Percentiles rank a stretch among this genome's conserved stretches.
Conservation (phyloP, 1,140 invertebrate genomes). For the Caenorhabditis tropicalis region DNA sequence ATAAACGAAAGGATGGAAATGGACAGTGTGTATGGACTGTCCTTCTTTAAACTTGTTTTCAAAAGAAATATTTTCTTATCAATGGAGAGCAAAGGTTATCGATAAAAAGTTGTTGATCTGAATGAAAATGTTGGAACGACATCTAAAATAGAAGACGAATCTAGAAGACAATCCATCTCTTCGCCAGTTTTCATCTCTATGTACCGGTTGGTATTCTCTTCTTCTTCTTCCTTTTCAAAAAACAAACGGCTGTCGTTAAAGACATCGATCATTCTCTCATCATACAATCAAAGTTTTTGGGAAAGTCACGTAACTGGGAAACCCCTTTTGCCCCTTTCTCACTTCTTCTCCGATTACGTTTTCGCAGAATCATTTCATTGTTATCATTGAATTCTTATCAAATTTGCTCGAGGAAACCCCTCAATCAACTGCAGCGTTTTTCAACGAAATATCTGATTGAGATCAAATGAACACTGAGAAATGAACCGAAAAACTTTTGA, state of each 20-base stretch:
- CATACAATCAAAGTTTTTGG: neutral
- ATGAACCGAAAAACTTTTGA: neutral
- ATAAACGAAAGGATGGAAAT: too few species aligned
- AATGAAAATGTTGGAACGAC: neutral
- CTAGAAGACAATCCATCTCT: neutral
- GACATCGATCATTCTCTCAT: neutral
- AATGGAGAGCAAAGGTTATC: neutral
- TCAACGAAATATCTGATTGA: constrained; percentile 3
- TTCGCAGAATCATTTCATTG: neutral
- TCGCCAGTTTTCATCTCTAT: neutral
- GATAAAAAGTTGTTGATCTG: constrained; percentile 1
- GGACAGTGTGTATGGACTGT: neutral
- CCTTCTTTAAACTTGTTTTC: neutral
- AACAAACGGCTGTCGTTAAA: neutral
- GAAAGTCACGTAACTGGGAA: constrained; percentile 36
- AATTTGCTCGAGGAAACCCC: constrained; percentile 27
- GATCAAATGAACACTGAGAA: constrained; percentile 37
- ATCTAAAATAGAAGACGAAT: neutral
- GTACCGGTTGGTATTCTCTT: neutral
- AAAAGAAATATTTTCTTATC: neutral
- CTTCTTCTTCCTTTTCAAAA: neutral
- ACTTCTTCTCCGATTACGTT: neutral
- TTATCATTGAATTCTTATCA: constrained; percentile 20
- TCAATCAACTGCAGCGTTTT: constrained; percentile 18
- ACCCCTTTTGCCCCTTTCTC: neutral